Evolutionary conservation across 2,888 invertebrate species (phyloP), one percentile per base, ranked within the genome.

Genomic region (Melanostoma mellinum): DNA sequence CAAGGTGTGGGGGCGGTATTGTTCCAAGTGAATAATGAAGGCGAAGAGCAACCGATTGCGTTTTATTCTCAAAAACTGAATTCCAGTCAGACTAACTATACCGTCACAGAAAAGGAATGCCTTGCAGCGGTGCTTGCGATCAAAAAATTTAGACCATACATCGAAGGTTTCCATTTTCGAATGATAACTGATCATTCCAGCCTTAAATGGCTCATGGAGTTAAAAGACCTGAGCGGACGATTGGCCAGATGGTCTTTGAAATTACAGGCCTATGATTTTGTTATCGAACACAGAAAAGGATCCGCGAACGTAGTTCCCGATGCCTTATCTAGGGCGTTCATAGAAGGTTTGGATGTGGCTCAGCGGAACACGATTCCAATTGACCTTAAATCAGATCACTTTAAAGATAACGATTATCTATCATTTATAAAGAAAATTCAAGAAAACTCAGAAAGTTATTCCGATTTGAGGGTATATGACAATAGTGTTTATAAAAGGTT

Each of bases 41-140:
- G 20, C 20, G 20, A 20, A 20, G 20, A 20, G 20, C 20, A 20
- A 20, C 20, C 20, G 20, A 20, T 20, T 20, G 20, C 80, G 0
- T 75, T 40, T 30, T 44, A 67, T 8, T 80, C 69, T 3, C 40
- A 67, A 33, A 82, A 82, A 44, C 8, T 85, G 4, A 78, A 74
- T 9, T 33, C 9, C 0, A 50, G 69, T 6, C 76, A 85, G 35
- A 20, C 20, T 20, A 20, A 20, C 20, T 20, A 20, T 20, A 20
- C 20, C 46, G 44, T 63, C 1, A 77, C 20, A 20, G 20, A 20
- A 20, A 20, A 20, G 20, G 20, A 20, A 20, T 20, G 20, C 20
- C 20, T 20, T 20, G 20, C 20, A 20, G 20, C 20, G 20, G 20
- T 20, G 20, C 20, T 20, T 20, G 20, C 20, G 20, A 20, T 20